Conservation (phyloP, 2,888 invertebrate genomes). For the Tubulanus polymorphus region DNA sequence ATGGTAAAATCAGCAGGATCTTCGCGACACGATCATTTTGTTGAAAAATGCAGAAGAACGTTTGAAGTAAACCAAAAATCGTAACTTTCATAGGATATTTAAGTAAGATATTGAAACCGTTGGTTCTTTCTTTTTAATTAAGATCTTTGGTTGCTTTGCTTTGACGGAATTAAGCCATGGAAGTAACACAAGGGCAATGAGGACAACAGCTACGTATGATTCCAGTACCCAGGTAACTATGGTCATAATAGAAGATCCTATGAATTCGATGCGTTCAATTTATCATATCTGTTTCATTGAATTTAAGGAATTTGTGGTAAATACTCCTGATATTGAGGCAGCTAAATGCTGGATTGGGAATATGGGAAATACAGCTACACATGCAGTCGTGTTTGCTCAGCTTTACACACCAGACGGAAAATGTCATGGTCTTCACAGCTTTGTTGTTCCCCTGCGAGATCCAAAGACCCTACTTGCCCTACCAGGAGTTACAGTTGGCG, state of each 20-base stretch:
- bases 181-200: conserved; percentile 82
- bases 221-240: conserved; percentile 59
- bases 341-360: conserved; percentile 86
- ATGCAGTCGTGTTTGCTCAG: conserved; percentile 84
- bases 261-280: too few relatives aligned
- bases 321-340: conserved; percentile 74
- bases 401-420: conserved; percentile 74
- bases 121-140: conserved; percentile 10
- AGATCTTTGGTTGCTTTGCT: conserved; percentile 69
- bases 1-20: conserved; percentile 56
- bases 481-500: conserved; percentile 81
- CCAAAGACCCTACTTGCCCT: conserved; percentile 32
- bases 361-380: conserved; percentile 67
- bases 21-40: conserved; percentile 52
- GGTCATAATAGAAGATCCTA: neutral
- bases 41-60: conserved; percentile 42
- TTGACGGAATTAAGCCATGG: conserved; percentile 88
- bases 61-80: conserved; percentile 49
- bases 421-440: conserved; percentile 81
- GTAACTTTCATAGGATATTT: too few relatives aligned
- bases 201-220: conserved; percentile 79
- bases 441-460: conserved; percentile 73
- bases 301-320: conserved; percentile 64
- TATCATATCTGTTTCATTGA: neutral
- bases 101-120: neutral